These are phyloP conservation scores for Trissolcus japonicus DNA, from an alignment of 2,888 invertebrate species.

Conservation along the genomic window DNA sequence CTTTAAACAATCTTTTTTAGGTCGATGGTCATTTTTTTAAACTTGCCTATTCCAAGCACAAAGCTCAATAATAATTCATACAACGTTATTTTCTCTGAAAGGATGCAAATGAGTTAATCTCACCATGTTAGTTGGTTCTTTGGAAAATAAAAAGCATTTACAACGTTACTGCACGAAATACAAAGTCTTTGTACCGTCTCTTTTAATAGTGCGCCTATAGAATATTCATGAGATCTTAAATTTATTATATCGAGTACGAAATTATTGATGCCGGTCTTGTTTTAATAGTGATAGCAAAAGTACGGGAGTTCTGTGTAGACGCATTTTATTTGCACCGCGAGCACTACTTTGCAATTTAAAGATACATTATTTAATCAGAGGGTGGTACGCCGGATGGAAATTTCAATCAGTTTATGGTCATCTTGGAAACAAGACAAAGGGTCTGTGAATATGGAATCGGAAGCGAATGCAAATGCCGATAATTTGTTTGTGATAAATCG, in stretches of 20 bases:
- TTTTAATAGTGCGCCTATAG: slow-evolving; percentile 4
- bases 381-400: not conserved
- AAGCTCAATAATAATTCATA: slow-evolving; percentile 14
- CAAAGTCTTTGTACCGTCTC: slow-evolving; percentile 5
- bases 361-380: not conserved
- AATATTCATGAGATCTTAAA: slow-evolving; percentile 25
- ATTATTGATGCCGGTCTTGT: slow-evolving; percentile 1
- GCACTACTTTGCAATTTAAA: not conserved
- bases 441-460: too few species aligned
- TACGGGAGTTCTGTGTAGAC: too few species aligned
- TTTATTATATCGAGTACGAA: slow-evolving; percentile 10
- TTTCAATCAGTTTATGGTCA: slow-evolving; percentile 1
- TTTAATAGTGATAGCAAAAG: slow-evolving; percentile 4
- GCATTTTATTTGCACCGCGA: too few species aligned
- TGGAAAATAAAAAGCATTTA: slow-evolving; percentile 3
- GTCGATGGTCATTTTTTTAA: not conserved
- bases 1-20: not conserved
- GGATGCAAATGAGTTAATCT: slow-evolving; percentile 35
- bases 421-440: too few species aligned
- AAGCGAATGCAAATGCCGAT: too few species aligned
- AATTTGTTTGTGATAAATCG: slow-evolving; percentile 1
- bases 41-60: slow-evolving; percentile 18
- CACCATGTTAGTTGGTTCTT: slow-evolving; percentile 3
- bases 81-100: slow-evolving; percentile 23
- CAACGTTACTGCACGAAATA: slow-evolving; percentile 6